A percentile compares a stretch with the other conserved stretches of the same genome.
Conservation (phyloP, 2,888 invertebrate genomes). For the Lomographa bimaculata region DNA sequence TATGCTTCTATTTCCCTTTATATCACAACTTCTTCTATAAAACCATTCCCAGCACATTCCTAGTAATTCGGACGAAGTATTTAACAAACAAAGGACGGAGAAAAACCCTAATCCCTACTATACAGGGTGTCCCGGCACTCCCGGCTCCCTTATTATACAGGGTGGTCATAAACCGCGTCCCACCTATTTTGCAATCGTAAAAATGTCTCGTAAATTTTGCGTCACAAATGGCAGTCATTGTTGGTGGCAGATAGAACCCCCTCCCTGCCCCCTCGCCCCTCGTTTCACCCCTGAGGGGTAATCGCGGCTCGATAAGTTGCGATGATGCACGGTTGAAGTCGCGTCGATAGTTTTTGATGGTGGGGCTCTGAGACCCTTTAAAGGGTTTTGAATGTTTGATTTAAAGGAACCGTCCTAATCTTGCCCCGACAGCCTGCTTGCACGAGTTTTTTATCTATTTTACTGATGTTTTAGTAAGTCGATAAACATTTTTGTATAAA, state of each 20-base stretch:
- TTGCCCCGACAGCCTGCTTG: no score
- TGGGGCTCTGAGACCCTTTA: slow-evolving; percentile 3
- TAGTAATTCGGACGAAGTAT: no score
- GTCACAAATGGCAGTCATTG: slow-evolving; percentile 74
- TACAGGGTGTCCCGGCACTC: slow-evolving; percentile 7
- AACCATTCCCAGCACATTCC: slow-evolving; percentile 1
- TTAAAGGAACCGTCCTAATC: no score
- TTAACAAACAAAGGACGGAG: slow-evolving; percentile 38
- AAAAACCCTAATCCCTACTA: slow-evolving; percentile 36
- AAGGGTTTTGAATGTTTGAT: neutral
- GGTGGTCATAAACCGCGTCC: slow-evolving; percentile 65
- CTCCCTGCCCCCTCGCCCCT: slow-evolving; percentile 23
- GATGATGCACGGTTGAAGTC: slow-evolving; percentile 21
- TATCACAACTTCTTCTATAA: slow-evolving; percentile 7
- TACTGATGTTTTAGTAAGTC: no score
- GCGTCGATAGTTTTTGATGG: slow-evolving; percentile 21
- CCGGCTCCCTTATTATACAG: slow-evolving; percentile 63
- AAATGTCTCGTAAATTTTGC: slow-evolving; percentile 75
- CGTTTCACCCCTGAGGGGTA: slow-evolving; percentile 18
- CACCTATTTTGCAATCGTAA: slow-evolving; percentile 78
- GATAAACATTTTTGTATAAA: no score
- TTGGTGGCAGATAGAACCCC: slow-evolving; percentile 55
- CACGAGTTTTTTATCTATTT: no score
- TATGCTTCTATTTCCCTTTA: no score
- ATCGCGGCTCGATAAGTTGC: slow-evolving; percentile 25